Evolutionary conservation across 2,888 invertebrate genomes (phyloP), one percentile per base, ranked within the genome.

Genomic region (Carpatolechia fugitivella): DNA sequence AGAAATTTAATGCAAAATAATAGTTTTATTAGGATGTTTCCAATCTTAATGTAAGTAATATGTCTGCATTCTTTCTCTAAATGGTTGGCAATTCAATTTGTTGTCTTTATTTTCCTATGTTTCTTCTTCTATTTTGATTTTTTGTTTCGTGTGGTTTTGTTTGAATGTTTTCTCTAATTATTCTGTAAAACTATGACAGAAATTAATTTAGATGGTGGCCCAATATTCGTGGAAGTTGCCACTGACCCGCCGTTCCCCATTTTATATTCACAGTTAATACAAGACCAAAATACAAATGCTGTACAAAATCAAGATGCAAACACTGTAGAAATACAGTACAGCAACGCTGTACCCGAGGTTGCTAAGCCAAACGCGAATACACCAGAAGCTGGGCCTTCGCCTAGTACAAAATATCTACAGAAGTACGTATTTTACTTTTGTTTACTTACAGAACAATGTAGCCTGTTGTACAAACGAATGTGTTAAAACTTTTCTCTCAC

Each of bases 221-320:
- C 56, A 30, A 50, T 56, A 41, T 56, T 54, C 20, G 54, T 54
- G 5, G 57, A 57, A 30, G 57, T 54, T 1, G 13, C 16, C 31
- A 35, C 36, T 5, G 38, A 35, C 3, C 44, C 48, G 14, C 52
- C 52, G 29, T 53, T 29, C 36, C 49, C 56, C 8, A 30, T 56
- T n/a, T 30, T 51, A 4, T 51, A 29, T 11, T 14, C 38, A 3
- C 51, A 51, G 20, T 38, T 51, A 13, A n/a, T 38, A n/a, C 8
- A n/a, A 13, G 7, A 24, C 11, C 13, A 38, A 14, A 10, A 16
- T 18, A 16, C 7, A 4, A 24, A 2, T 14, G 14, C n/a, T n/a
- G n/a, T n/a, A n/a, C n/a, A n/a, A n/a, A n/a, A n/a, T n/a, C 24
- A 8, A 7, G 30, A 14, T 8, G 7, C 47, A 13, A 46, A n/a